Base-by-base conservation (phyloP, 2,113 vertebrate genomes). In the Melanostigma gelatinosum region DNA sequence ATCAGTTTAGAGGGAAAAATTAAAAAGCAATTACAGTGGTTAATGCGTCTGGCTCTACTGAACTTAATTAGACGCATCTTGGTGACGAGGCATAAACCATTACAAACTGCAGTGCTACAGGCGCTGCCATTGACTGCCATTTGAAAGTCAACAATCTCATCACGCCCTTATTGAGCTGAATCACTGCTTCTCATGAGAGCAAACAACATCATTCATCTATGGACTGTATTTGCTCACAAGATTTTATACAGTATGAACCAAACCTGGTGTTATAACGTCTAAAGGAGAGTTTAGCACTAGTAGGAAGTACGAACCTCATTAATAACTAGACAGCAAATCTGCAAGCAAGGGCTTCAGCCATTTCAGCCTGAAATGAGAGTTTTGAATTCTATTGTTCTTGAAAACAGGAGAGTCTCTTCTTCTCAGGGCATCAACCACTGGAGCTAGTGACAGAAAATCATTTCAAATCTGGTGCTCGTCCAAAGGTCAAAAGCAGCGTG, bases 401-500 rank as follows among this genome's bases (percentile, higher is more conserved):
- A 54, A 75, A 13, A 27, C 18, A 32, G 40, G 24, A 75, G 74
- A 79, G 34, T n/a, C 3, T 52, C 6, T 34, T 61, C 44, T 65
- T 67, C 77, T 69, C 50, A 29, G 55, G 32, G 34, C 15, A 36
- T 63, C 61, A 81, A 6, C 32, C 64, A 20, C 34, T 34, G 64
- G 13, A 64, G 20, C 36, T 65, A 78, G 68, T 87, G 88, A 87
- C 90, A 91, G 84, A 87, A 92, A 90, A 88, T 86, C 83, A 80
- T 85, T 90, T 82, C 15, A 66, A 79, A 85, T 67, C 76, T 65
- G 72, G 62, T 63, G 60, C 81, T 82, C 46, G 18, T 85, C 82
- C 48, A 92, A 90, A 91, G 89, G 88, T 91, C 91, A 83, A 58
- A 82, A 77, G 67, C 77, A 82, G 75, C 85, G 62, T 44, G 2